Conservation (phyloP, 2,113 vertebrate genomes). For the Crocuta crocuta region DNA sequence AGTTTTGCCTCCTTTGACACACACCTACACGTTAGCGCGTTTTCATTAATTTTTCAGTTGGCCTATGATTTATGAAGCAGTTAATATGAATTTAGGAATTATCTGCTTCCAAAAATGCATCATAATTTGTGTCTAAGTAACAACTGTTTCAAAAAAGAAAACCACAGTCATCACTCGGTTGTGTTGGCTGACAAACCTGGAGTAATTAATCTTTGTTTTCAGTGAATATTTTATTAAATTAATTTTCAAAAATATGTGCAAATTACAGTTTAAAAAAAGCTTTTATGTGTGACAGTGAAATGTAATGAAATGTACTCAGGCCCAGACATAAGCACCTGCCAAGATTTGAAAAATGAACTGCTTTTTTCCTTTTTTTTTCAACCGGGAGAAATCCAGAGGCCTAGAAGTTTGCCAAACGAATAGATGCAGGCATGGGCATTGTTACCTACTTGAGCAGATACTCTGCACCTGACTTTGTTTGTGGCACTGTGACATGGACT, state of each 20-base stretch:
- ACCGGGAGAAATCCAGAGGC: neutral
- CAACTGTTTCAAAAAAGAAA: slow-evolving; percentile 87
- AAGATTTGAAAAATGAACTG: slow-evolving; percentile 68
- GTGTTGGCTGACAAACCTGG: slow-evolving; percentile 84
- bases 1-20: neutral
- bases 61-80: slow-evolving; percentile 73
- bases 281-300: slow-evolving; percentile 74
- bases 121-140: slow-evolving; percentile 83
- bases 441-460: neutral
- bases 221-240: slow-evolving; percentile 88
- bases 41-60: slow-evolving; percentile 67
- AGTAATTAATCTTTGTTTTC: slow-evolving; percentile 86
- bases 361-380: neutral
- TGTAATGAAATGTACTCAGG: slow-evolving; percentile 67
- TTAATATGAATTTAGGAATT: slow-evolving; percentile 81
- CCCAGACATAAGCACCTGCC: slow-evolving; percentile 57
- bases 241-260: slow-evolving; percentile 86
- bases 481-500: neutral
- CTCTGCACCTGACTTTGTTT: neutral
- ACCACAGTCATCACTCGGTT: slow-evolving; percentile 79
- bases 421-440: neutral
- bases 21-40: neutral
- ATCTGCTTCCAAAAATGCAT: slow-evolving; percentile 77
- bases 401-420: neutral
- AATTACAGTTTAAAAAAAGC: slow-evolving; percentile 73